Percentiles rank a stretch among this genome's conserved stretches.
These are phyloP conservation scores for Drosophila littoralis DNA, from an alignment of 1,140 invertebrate genomes.

Conservation along the genomic window DNA sequence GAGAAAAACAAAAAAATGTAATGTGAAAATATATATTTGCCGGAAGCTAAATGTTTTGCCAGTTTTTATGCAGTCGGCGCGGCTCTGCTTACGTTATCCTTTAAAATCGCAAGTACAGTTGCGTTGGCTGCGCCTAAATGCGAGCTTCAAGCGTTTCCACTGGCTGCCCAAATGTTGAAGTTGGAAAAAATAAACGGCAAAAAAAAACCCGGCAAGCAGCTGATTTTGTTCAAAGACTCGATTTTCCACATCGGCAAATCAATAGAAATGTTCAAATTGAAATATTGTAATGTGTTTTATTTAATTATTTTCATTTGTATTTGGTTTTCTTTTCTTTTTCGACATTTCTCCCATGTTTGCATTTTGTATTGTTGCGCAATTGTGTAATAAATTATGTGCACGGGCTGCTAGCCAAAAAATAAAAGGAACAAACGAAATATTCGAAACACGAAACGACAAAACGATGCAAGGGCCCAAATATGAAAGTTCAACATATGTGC, in stretches of 20 bases:
- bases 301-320: slow-evolving; percentile 9
- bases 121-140: slow-evolving; percentile 40
- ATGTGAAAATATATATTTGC: slow-evolving; percentile 58
- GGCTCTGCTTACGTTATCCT: slow-evolving; percentile 7
- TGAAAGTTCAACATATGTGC: not conserved
- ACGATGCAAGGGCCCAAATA: not conserved
- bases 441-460: slow-evolving; percentile 6
- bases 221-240: not conserved
- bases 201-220: not conserved
- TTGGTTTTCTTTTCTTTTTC: slow-evolving; percentile 26
- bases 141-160: slow-evolving; percentile 21
- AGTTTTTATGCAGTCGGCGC: slow-evolving; percentile 29
- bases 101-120: slow-evolving; percentile 55
- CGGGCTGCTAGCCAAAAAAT: not conserved
- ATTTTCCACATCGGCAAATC: not conserved
- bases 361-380: slow-evolving; percentile 31
- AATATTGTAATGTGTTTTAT: slow-evolving; percentile 25
- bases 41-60: slow-evolving; percentile 73
- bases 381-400: slow-evolving; percentile 27
- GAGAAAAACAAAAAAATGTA: slow-evolving; percentile 45
- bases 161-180: slow-evolving; percentile 29
- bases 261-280: slow-evolving; percentile 33
- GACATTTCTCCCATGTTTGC: slow-evolving; percentile 55
- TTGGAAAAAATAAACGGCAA: not conserved
- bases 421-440: slow-evolving; percentile 1